Evolutionary conservation across 23 tunicate genomes (phyloP).

Genomic region (Phallusia fumigata): DNA sequence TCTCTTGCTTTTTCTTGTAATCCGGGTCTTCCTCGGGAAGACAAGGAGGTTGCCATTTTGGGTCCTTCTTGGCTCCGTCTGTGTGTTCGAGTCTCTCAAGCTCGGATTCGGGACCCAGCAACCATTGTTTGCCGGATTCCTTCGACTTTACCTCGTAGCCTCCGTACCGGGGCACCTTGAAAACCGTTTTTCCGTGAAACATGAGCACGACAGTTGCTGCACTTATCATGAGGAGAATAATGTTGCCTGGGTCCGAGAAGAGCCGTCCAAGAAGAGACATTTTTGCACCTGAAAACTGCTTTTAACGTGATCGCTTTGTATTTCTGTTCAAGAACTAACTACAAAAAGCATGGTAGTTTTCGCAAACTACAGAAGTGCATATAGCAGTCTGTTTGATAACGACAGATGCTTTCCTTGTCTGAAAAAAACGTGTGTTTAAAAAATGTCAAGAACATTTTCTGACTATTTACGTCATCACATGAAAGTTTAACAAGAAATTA

Average conservation of each 20-base stretch:
- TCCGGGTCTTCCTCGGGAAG: slow-evolving; percentile 61
- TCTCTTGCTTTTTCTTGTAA: slow-evolving; percentile 36
- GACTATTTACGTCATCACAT: too few relatives aligned
- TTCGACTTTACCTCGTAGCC: slow-evolving; percentile 28
- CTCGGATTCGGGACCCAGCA: slow-evolving; percentile 15
- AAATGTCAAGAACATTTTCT: too few relatives aligned
- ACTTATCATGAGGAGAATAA: slow-evolving; percentile 39
- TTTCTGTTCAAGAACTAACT: too few relatives aligned
- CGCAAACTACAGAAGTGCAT: too few relatives aligned
- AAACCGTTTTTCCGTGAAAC: slow-evolving; percentile 49
- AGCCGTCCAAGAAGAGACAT: background rate
- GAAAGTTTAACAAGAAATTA: too few relatives aligned
- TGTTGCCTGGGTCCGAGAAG: slow-evolving; percentile 47
- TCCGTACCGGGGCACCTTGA: slow-evolving; percentile 47
- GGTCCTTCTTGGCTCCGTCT: background rate
- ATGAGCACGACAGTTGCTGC: slow-evolving; percentile 27
- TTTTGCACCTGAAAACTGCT: background rate
- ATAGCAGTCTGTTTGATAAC: too few relatives aligned
- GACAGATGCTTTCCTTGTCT: too few relatives aligned
- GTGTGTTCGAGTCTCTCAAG: slow-evolving; percentile 15
- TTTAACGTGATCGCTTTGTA: too few relatives aligned
- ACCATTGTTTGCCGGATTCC: slow-evolving; percentile 45
- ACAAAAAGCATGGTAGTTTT: too few relatives aligned
- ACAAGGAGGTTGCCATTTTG: slow-evolving; percentile 65
- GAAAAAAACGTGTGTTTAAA: too few relatives aligned